phyloP scores from a whole-genome alignment of 2,888 invertebrate genomes.

The Nomada ferruginata region DNA sequence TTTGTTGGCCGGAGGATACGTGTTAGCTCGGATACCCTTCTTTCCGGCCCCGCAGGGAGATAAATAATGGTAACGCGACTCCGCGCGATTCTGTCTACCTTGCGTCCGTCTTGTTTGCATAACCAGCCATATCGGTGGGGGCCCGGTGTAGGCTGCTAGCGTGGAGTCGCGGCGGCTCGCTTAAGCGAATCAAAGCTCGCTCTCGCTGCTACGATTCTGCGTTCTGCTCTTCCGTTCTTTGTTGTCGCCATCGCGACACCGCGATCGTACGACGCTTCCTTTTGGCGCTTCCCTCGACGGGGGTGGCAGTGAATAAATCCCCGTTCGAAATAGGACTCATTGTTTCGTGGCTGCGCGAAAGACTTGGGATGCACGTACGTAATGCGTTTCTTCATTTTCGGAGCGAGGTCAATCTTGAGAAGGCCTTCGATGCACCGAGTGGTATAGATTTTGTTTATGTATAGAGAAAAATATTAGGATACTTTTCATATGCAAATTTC shows the following conservation, averaged over 20 bases:
- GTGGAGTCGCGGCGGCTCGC: constrained; percentile 34
- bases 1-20: constrained; percentile 68
- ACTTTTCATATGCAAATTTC: too few relatives aligned
- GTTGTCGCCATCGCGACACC: constrained; percentile 12
- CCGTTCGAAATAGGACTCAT: not conserved
- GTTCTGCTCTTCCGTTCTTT: constrained; percentile 8
- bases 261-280: not conserved
- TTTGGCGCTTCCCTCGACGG: not conserved
- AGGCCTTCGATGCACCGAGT: too few relatives aligned
- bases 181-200: constrained; percentile 51
- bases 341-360: not conserved
- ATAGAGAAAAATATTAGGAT: too few relatives aligned
- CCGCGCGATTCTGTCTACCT: constrained; percentile 69
- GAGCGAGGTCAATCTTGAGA: too few relatives aligned
- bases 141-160: constrained; percentile 47
- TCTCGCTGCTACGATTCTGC: constrained; percentile 13
- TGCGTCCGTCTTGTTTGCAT: constrained; percentile 72
- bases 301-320: not conserved
- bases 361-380: not conserved
- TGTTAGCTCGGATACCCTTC: constrained; percentile 60
- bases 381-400: too few relatives aligned
- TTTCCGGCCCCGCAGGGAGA: constrained; percentile 66
- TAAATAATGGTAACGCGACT: constrained; percentile 74
- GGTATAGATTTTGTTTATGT: too few relatives aligned
- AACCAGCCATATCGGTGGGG: constrained; percentile 66